A percentile compares a stretch with the other conserved stretches of the same genome.
Evolutionary conservation across 2,888 invertebrate genomes (phyloP).

Genomic region (Thalpophila matura): DNA sequence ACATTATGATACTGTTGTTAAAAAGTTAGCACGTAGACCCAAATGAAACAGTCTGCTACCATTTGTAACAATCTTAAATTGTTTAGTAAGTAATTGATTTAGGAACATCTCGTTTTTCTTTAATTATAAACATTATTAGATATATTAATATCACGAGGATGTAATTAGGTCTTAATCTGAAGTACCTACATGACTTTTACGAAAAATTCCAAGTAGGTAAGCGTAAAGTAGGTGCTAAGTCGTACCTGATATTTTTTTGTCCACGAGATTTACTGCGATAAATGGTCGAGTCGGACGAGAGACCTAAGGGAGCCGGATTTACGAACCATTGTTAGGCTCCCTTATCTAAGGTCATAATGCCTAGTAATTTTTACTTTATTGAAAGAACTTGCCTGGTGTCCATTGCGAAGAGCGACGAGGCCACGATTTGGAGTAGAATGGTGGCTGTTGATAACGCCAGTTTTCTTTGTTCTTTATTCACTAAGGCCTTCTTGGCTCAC

Average conservation of each 20-base stretch:
- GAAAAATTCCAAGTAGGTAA: background rate
- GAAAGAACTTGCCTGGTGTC: conserved; percentile 76
- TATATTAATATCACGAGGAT: background rate
- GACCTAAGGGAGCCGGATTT: conserved; percentile 9
- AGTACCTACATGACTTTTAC: background rate
- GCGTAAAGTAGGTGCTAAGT: background rate
- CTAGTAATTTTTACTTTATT: conserved; percentile 21
- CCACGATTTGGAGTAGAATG: conserved; percentile 64
- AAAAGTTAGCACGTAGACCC: conserved; percentile 29
- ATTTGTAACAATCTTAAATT: too few relatives aligned
- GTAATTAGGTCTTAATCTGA: background rate
- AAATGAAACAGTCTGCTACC: too few relatives aligned
- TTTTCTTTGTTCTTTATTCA: conserved; percentile 78
- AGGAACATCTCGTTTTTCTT: background rate
- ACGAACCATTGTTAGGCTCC: conserved; percentile 10
- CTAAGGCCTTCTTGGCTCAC: conserved; percentile 75
- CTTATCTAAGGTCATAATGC: conserved; percentile 29
- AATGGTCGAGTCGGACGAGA: conserved; percentile 2
- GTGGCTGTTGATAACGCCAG: conserved; percentile 68
- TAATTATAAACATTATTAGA: background rate
- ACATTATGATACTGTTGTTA: conserved; percentile 38
- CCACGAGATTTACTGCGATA: conserved; percentile 12
- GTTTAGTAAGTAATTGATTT: background rate
- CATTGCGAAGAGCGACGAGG: conserved; percentile 75
- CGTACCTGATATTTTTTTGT: background rate